Base-by-base conservation (phyloP, 2,113 vertebrate genomes). In the Oxygymnocypris stewartii region DNA sequence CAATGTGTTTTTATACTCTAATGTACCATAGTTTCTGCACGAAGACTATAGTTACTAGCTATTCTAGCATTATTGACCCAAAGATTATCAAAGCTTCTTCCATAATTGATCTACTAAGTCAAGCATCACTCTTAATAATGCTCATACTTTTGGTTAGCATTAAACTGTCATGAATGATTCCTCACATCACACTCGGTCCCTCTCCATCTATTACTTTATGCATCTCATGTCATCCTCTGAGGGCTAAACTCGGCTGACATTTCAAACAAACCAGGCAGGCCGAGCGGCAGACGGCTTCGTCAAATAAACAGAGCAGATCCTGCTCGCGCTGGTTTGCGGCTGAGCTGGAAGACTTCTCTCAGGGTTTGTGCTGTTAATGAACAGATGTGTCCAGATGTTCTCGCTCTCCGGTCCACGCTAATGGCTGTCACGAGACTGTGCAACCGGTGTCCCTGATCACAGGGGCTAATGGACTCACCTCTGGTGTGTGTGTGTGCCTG, bases 241-340 rank as follows among this genome's bases (percentile, higher is more conserved):
- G 82, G 75, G 18, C 44, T 88, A 59, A 74, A 57, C 84, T 79
- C 74, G 35, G 79, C 25, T 23, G 87, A 84, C 61, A 63, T 89
- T 89, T 89, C 87, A 88, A 79, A 79, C 87, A 86, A 78, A 82
- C 63, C 77, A 77, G 73, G 85, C 84, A 82, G 82, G 28, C 80
- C 54, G 78, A 8, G 25, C 65, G 37, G 82, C 87, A 47, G 59
- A 76, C 71, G 12, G 61, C 71, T 73, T 81, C 57, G n/a, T 81
- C 81, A 81, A 83, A 86, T 76, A 80, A 88, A 84, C 76, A 84
- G 23, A 25, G 44, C 77, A 82, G 54, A 75, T 57, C 59, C 85
- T 82, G 85, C 20, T 87, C 18, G 31, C 28, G 31, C 85, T 86
- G 79, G 51, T 44, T 47, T 61, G 51, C 11, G 49, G 14, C 9